These are phyloP conservation scores for Nesoenas mayeri DNA, from an alignment of 2,113 vertebrate species.

Conservation along the genomic window DNA sequence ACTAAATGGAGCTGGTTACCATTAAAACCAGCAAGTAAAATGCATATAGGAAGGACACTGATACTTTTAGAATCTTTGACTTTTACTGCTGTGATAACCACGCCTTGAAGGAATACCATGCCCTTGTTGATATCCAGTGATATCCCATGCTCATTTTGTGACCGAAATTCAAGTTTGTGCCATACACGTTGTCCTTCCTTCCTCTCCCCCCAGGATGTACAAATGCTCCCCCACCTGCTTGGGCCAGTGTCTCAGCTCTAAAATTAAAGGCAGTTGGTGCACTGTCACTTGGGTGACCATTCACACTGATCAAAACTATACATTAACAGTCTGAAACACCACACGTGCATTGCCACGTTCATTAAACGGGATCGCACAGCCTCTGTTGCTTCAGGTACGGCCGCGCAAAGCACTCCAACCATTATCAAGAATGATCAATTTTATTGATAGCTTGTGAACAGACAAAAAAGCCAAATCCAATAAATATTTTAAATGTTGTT, in stretches of 20 bases:
- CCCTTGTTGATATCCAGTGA: neutral
- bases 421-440: neutral
- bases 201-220: neutral
- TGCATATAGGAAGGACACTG: neutral
- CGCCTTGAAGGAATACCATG: neutral
- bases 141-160: neutral
- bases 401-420: neutral
- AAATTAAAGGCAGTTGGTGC: neutral
- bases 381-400: neutral
- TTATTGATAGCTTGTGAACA: neutral
- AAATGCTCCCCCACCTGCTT: too few relatives aligned
- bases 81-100: neutral
- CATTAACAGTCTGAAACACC: neutral
- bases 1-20: neutral
- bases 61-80: neutral
- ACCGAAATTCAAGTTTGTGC: neutral
- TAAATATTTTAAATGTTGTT: neutral
- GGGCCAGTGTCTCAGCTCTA: neutral
- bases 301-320: neutral
- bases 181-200: neutral
- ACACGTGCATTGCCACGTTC: neutral
- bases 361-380: too few relatives aligned
- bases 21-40: neutral
- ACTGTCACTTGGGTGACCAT: too few relatives aligned
- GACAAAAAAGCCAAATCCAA: neutral